These are phyloP conservation scores for Brenthis daphne DNA, from an alignment of 2,888 invertebrate genomes.

Conservation along the genomic window DNA sequence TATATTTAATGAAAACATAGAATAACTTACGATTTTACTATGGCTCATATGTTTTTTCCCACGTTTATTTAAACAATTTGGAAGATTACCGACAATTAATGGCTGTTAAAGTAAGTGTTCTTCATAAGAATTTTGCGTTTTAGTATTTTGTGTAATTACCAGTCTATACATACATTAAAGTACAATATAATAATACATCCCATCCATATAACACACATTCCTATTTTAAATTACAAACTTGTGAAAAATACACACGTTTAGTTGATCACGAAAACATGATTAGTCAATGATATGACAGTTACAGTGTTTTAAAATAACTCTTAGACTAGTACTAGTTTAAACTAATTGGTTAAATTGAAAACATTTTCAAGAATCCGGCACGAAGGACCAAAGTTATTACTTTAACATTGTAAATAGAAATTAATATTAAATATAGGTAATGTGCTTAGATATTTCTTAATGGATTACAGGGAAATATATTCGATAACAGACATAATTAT, in stretches of 20 bases:
- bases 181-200: not conserved
- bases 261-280: constrained; percentile 39
- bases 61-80: constrained; percentile 18
- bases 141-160: not conserved
- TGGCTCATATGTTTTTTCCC: constrained; percentile 2
- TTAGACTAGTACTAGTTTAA: constrained; percentile 27
- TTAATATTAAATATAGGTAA: too few relatives aligned
- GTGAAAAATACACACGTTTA: constrained; percentile 15
- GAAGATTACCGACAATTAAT: constrained; percentile 4
- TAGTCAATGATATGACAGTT: constrained; percentile 18
- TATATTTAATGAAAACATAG: not conserved
- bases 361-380: not conserved
- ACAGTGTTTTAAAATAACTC: constrained; percentile 33
- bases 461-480: too few relatives aligned
- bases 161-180: not conserved
- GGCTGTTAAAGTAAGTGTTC: not conserved
- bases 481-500: too few relatives aligned
- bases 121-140: not conserved
- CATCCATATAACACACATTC: not conserved
- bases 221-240: not conserved
- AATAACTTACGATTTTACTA: not conserved
- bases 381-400: constrained; percentile 3
- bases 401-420: too few relatives aligned
- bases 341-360: constrained; percentile 30
- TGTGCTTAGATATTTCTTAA: too few relatives aligned